These are phyloP conservation scores for Calycopis cecrops DNA, from an alignment of 1,140 invertebrate genomes.

Conservation along the genomic window DNA sequence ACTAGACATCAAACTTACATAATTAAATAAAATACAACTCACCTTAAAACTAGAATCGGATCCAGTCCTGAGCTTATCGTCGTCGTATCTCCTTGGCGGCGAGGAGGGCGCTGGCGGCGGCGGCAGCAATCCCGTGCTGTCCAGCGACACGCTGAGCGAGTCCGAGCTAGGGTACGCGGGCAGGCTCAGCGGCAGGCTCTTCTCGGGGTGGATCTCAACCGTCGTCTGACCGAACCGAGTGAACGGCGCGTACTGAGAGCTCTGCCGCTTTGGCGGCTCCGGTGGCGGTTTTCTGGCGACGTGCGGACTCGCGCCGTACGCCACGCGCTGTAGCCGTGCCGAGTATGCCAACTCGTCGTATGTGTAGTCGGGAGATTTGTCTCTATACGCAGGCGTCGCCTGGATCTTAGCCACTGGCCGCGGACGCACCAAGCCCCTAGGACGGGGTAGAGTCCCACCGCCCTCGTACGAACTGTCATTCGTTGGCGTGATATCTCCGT, in stretches of 20 bases:
- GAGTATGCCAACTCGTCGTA: slow-evolving; percentile 72
- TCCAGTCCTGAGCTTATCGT: slow-evolving; percentile 83
- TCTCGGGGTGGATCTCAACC: slow-evolving; percentile 79
- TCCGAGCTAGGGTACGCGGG: slow-evolving; percentile 78
- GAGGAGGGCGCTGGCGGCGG: slow-evolving; percentile 77
- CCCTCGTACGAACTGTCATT: slow-evolving; percentile 85
- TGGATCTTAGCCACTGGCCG: slow-evolving; percentile 90
- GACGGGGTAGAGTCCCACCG: slow-evolving; percentile 90
- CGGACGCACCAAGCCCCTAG: slow-evolving; percentile 86
- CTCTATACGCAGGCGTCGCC: slow-evolving; percentile 76
- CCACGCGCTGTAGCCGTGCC: slow-evolving; percentile 59
- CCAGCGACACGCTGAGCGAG: slow-evolving; percentile 75
- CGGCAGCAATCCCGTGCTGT: slow-evolving; percentile 75
- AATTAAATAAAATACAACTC: slow-evolving; percentile 27
- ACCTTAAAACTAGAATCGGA: slow-evolving; percentile 92
- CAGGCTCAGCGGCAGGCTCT: slow-evolving; percentile 74
- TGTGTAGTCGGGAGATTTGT: slow-evolving; percentile 75
- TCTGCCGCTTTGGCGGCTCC: slow-evolving; percentile 89
- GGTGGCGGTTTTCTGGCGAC: slow-evolving; percentile 86
- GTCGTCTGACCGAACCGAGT: slow-evolving; percentile 76
- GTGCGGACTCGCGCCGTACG: slow-evolving; percentile 76
- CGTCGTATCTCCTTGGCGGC: slow-evolving; percentile 77
- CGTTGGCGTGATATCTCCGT: slow-evolving; percentile 91
- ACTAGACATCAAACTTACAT: too few relatives aligned
- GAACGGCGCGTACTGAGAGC: slow-evolving; percentile 75